Percentiles rank a stretch among this genome's conserved stretches.
Evolutionary conservation across 2,113 vertebrate genomes (phyloP).

Genomic region (Pithys albifrons): DNA sequence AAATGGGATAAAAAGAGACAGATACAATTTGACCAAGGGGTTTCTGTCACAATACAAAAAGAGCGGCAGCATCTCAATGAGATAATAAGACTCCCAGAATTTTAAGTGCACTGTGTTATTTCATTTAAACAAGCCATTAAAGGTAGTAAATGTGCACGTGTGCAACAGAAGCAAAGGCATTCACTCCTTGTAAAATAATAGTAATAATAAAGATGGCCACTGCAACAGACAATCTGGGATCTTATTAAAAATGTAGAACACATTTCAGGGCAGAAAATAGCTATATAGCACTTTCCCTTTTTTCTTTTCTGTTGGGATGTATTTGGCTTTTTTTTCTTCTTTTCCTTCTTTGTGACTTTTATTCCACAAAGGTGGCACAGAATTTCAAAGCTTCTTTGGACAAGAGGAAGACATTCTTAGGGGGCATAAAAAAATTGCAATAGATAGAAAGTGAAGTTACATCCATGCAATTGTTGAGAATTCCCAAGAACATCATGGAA

Average conservation of each 20-base stretch:
- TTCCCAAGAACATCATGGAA: not conserved
- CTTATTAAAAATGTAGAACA: conserved; percentile 78
- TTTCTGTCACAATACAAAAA: conserved; percentile 79
- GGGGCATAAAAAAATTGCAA: not conserved
- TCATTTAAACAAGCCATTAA: conserved; percentile 70
- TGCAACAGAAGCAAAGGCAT: conserved; percentile 72
- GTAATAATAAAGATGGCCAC: conserved; percentile 64
- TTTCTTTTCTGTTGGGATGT: not conserved
- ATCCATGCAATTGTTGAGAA: not conserved
- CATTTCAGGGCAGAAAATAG: conserved; percentile 72
- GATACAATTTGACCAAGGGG: conserved; percentile 83
- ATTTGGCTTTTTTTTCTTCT: not conserved
- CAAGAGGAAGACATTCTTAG: not conserved
- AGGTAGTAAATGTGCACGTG: conserved; percentile 65
- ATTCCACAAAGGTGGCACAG: not conserved
- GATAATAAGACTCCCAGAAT: conserved; percentile 82
- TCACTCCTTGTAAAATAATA: conserved; percentile 69
- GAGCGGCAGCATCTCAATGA: conserved; percentile 73
- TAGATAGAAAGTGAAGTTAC: not conserved
- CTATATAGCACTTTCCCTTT: conserved; percentile 59
- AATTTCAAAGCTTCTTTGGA: conserved; percentile 8
- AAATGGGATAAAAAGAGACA: conserved; percentile 84
- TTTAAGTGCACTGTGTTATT: conserved; percentile 71
- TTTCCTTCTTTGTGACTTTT: conserved; percentile 1
- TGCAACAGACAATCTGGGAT: conserved; percentile 75